These are phyloP conservation scores for Lymantria monacha DNA, from an alignment of 2,888 invertebrate species.

Conservation along the genomic window DNA sequence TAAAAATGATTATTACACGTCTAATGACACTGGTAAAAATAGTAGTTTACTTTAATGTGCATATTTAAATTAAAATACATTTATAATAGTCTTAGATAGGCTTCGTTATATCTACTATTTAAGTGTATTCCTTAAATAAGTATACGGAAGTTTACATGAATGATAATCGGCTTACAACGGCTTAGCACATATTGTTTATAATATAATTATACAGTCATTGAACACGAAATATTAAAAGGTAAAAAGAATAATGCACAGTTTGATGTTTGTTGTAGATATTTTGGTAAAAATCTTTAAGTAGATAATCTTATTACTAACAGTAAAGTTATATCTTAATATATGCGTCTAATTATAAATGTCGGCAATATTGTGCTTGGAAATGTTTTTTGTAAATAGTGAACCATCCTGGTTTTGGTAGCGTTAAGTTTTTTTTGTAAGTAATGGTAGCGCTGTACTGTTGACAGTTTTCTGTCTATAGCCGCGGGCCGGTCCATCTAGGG, in stretches of 20 bases:
- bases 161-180: slow-evolving; percentile 14
- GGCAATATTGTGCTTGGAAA: not conserved
- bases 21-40: too few relatives aligned
- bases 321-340: not conserved
- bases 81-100: not conserved
- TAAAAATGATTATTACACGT: too few relatives aligned
- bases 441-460: too few relatives aligned
- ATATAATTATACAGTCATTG: slow-evolving; percentile 14
- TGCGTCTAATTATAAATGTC: not conserved
- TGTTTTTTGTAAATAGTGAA: not conserved
- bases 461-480: too few relatives aligned
- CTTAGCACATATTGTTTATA: slow-evolving; percentile 15
- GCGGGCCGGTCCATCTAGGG: too few relatives aligned
- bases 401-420: too few relatives aligned
- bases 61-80: too few relatives aligned
- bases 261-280: slow-evolving; percentile 1
- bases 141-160: slow-evolving; percentile 13
- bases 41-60: too few relatives aligned
- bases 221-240: slow-evolving; percentile 8
- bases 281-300: not conserved
- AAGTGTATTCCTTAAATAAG: slow-evolving; percentile 7
- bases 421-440: too few relatives aligned
- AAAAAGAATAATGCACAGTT: slow-evolving; percentile 3
- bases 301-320: not conserved
- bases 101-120: slow-evolving; percentile 1